phyloP scores from a whole-genome alignment of 2,888 invertebrate species.

The Choreutis nemorana region DNA sequence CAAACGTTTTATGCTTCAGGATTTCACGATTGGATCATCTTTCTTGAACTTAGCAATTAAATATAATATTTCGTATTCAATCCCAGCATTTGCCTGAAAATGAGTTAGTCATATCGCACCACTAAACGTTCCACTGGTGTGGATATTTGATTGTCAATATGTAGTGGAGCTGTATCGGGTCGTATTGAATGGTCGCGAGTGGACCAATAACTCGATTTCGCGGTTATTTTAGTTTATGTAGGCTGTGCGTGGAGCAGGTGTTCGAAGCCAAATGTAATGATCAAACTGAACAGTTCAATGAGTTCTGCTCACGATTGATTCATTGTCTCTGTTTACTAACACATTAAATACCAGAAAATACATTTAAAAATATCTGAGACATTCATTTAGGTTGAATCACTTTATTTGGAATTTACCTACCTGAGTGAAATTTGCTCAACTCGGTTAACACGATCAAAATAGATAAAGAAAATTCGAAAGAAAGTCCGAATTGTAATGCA shows the following conservation, averaged over 20 bases:
- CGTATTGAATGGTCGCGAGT: constrained; percentile 38
- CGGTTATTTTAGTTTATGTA: constrained; percentile 53
- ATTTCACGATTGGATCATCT: no score
- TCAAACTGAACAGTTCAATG: constrained; percentile 34
- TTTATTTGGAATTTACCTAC: neutral
- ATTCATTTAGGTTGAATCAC: neutral
- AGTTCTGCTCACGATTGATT: constrained; percentile 6
- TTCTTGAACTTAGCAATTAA: constrained; percentile 24
- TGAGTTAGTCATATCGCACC: constrained; percentile 20
- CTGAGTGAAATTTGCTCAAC: neutral
- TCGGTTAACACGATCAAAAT: constrained; percentile 5
- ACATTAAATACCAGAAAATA: neutral
- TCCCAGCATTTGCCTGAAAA: no score
- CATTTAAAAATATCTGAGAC: neutral
- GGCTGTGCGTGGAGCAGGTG: constrained; percentile 42
- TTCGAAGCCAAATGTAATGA: constrained; percentile 30
- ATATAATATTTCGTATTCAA: no score
- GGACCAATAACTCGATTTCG: constrained; percentile 55
- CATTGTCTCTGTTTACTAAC: constrained; percentile 1
- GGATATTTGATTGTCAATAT: constrained; percentile 29
- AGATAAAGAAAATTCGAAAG: constrained; percentile 25
- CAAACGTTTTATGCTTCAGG: constrained; percentile 4
- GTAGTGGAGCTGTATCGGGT: no score
- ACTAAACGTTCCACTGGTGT: constrained; percentile 14
- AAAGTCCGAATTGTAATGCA: constrained; percentile 39